Evolutionary conservation across 2,888 invertebrate species (phyloP).

Genomic region (Chrysotoxum bicinctum): DNA sequence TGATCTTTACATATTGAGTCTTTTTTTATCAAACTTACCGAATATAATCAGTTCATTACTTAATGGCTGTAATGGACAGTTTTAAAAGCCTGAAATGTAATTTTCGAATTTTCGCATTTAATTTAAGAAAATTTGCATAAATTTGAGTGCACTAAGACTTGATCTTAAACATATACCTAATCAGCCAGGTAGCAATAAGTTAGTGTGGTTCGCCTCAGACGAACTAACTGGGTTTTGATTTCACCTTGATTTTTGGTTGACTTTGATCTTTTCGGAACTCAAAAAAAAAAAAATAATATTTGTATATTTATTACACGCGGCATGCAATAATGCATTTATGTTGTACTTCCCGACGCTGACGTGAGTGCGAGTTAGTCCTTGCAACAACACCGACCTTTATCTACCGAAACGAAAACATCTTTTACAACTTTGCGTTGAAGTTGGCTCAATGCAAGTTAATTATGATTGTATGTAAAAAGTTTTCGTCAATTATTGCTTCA

Average conservation of each 20-base stretch:
- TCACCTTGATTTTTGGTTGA: slow-evolving; percentile 55
- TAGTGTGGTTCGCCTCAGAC: background rate
- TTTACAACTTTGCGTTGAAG: slow-evolving; percentile 37
- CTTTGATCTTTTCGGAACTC: slow-evolving; percentile 39
- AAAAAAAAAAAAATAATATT: background rate
- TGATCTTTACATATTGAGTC: slow-evolving; percentile 4
- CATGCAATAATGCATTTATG: slow-evolving; percentile 71
- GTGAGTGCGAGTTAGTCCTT: slow-evolving; percentile 7
- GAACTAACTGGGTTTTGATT: background rate
- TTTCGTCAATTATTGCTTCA: slow-evolving; percentile 54
- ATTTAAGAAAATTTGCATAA: slow-evolving; percentile 10
- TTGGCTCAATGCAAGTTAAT: slow-evolving; percentile 3
- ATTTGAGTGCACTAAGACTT: slow-evolving; percentile 19
- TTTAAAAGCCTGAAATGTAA: slow-evolving; percentile 37
- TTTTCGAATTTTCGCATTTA: background rate
- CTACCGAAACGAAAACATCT: slow-evolving; percentile 14
- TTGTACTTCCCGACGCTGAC: slow-evolving; percentile 14
- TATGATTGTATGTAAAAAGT: slow-evolving; percentile 15
- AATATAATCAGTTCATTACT: slow-evolving; percentile 71
- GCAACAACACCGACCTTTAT: slow-evolving; percentile 2
- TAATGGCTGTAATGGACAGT: slow-evolving; percentile 18
- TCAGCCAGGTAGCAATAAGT: background rate
- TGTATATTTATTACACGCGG: slow-evolving; percentile 59
- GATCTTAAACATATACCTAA: background rate
- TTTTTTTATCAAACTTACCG: slow-evolving; percentile 49